Evolutionary conservation across 2,797 vertebrate genomes (phyloP).

Genomic region (Artibeus lituratus): DNA sequence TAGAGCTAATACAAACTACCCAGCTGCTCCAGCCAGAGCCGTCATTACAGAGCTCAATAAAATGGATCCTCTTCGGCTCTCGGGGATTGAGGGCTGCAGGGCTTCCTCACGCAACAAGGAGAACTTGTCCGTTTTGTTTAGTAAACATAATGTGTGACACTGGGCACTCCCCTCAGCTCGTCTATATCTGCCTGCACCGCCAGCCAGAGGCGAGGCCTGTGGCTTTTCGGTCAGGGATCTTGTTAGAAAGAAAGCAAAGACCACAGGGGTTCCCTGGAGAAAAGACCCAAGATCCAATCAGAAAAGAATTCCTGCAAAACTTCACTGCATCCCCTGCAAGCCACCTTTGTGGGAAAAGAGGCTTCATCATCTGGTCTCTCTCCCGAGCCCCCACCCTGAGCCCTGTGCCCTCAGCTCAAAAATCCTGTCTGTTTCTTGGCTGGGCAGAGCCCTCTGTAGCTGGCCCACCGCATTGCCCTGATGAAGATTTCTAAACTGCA

Average conservation of each 20-base stretch:
- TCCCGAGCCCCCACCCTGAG: neutral
- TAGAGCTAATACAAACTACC: conserved; percentile 82
- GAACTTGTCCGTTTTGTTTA: conserved; percentile 83
- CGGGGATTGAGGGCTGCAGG: conserved; percentile 74
- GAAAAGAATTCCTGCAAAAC: conserved; percentile 3
- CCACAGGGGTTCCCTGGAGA: conserved; percentile 1
- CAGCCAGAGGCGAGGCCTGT: conserved; percentile 64
- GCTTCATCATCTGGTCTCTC: neutral
- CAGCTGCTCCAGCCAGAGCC: conserved; percentile 78
- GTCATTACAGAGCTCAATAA: conserved; percentile 84
- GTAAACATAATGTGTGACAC: conserved; percentile 82
- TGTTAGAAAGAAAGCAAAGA: conserved; percentile 69
- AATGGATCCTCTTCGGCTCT: conserved; percentile 82
- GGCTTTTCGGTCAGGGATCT: conserved; percentile 53
- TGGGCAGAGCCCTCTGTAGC: neutral
- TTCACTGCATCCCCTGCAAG: neutral
- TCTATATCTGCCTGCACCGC: conserved; percentile 58
- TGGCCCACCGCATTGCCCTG: neutral
- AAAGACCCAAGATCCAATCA: neutral
- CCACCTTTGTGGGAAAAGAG: neutral
- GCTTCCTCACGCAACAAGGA: conserved; percentile 76
- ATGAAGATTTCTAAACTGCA: neutral
- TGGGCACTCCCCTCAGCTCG: conserved; percentile 71
- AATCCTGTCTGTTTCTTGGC: neutral
- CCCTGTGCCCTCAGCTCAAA: neutral